Conservation (phyloP, 1,140 invertebrate species). For the Goniozus legneri region DNA sequence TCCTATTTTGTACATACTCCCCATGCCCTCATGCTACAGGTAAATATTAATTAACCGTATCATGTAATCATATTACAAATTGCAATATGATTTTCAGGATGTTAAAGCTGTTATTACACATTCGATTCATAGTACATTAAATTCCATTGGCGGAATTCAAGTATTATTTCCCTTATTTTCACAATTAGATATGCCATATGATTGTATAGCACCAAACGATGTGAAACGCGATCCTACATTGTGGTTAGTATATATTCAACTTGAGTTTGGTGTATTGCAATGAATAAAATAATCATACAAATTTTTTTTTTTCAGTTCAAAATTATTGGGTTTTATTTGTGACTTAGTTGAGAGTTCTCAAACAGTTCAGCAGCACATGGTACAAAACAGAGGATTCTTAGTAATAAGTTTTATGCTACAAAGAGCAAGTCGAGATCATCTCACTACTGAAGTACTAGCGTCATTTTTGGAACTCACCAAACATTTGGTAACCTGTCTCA, state of each 20-base stretch:
- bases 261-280: background rate
- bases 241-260: conserved; percentile 62
- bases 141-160: conserved; percentile 98
- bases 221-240: conserved; percentile 80
- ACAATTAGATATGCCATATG: conserved; percentile 91
- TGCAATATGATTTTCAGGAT: conserved; percentile 65
- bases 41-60: conserved; percentile 50
- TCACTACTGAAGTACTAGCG: conserved; percentile 88
- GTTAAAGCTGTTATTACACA: conserved; percentile 98
- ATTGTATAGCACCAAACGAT: conserved; percentile 68
- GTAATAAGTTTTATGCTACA: conserved; percentile 97
- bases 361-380: conserved; percentile 98
- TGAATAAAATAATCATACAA: background rate
- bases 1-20: conserved; percentile 99
- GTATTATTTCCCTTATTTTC: conserved; percentile 97
- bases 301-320: conserved; percentile 71
- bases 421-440: conserved; percentile 87
- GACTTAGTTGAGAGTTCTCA: conserved; percentile 94
- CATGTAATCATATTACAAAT: background rate
- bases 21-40: conserved; percentile 97
- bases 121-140: conserved; percentile 97
- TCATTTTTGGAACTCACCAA: conserved; percentile 94
- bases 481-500: conserved; percentile 91
- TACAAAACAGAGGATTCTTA: conserved; percentile 95
- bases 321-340: conserved; percentile 94